Evolutionary conservation across 2,113 vertebrate genomes (phyloP).

Genomic region (Chauna torquata): DNA sequence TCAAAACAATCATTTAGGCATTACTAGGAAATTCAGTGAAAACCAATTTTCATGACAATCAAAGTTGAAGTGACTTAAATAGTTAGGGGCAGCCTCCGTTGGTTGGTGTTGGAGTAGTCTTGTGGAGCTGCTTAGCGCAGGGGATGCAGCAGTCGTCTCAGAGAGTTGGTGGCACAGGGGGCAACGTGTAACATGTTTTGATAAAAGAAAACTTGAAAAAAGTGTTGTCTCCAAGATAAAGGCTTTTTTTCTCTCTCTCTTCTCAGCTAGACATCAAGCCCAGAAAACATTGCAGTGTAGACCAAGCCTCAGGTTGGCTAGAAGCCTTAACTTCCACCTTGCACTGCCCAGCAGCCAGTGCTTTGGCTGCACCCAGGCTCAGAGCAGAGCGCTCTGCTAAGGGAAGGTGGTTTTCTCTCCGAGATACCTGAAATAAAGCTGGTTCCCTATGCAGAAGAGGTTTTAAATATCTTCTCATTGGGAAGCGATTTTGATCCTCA

Average conservation of each 20-base stretch:
- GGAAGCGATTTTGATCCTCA: neutral
- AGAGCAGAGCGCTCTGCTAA: neutral
- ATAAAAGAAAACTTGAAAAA: neutral
- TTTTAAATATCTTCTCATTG: neutral
- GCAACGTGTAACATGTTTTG: fast-evolving
- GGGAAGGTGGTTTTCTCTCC: neutral
- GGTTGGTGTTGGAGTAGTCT: neutral
- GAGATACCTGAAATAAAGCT: slow-evolving; percentile 2
- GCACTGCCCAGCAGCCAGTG: neutral
- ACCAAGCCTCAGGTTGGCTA: neutral
- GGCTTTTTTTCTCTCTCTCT: fast-evolving
- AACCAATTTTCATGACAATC: neutral
- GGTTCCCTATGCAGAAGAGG: neutral
- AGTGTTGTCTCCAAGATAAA: fast-evolving
- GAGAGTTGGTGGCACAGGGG: neutral
- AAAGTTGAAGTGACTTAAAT: neutral
- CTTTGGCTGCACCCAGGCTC: neutral
- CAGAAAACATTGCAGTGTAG: neutral
- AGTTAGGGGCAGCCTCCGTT: neutral
- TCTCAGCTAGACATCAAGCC: neutral
- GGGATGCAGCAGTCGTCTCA: neutral
- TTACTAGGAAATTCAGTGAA: neutral
- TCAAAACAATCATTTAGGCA: neutral
- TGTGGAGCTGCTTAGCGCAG: neutral
- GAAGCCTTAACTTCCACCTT: neutral